phyloP scores from a whole-genome alignment of 2,113 vertebrate genomes.

The Tringa solitaria region DNA sequence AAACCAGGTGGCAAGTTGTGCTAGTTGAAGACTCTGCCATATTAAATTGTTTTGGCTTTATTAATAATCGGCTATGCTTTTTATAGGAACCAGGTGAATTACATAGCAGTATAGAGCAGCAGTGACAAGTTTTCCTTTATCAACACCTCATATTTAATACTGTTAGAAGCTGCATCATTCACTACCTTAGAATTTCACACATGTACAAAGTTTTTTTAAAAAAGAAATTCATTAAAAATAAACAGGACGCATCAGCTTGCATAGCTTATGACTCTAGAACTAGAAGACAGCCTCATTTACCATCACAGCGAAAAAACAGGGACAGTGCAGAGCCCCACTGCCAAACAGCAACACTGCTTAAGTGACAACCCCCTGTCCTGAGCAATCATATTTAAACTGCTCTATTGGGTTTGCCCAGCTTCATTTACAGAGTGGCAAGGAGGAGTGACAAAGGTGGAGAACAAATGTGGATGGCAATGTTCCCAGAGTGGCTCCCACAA shows the following conservation, averaged over 20 bases:
- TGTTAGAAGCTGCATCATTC: not conserved
- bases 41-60: not conserved
- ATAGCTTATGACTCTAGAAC: not conserved
- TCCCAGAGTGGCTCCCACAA: not conserved
- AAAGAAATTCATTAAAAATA: not conserved
- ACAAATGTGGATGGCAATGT: not conserved
- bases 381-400: not conserved
- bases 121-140: not conserved
- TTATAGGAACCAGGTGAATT: not conserved
- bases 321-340: not conserved
- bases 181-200: constrained; percentile 12
- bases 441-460: not conserved
- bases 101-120: not conserved
- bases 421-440: not conserved
- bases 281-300: not conserved
- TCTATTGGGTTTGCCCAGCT: not conserved
- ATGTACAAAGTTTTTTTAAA: not conserved
- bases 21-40: not conserved
- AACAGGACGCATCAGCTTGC: not conserved
- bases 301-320: rapidly evolving
- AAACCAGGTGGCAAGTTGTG: not conserved
- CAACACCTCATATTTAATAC: not conserved
- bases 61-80: not conserved
- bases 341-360: not conserved
- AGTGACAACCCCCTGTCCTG: not conserved